phyloP scores from a whole-genome alignment of 1,140 invertebrate species.

The Cyrtorhinus lividipennis region DNA sequence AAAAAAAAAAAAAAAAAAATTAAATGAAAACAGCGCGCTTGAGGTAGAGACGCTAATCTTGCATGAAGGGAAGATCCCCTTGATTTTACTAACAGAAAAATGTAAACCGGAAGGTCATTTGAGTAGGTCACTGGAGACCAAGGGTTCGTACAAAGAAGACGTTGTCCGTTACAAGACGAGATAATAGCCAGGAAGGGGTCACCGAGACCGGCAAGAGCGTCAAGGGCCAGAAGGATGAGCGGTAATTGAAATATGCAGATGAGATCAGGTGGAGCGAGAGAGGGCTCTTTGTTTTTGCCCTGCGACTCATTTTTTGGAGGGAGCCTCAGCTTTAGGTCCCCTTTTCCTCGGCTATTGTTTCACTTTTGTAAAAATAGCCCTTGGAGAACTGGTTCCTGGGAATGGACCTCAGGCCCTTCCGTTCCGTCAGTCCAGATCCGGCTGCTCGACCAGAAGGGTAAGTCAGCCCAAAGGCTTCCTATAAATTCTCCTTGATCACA shows the following conservation, averaged over 20 bases:
- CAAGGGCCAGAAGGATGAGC: neutral
- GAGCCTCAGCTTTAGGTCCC: neutral
- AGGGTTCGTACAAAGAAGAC: neutral
- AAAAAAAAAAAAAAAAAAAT: too few relatives aligned
- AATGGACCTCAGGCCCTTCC: neutral
- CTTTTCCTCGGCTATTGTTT: neutral
- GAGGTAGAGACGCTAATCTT: too few relatives aligned
- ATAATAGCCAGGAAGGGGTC: slow-evolving; percentile 1
- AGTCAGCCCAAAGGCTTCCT: too few relatives aligned
- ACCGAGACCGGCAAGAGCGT: neutral
- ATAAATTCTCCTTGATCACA: too few relatives aligned
- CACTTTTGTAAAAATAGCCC: slow-evolving; percentile 5
- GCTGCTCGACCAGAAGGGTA: neutral
- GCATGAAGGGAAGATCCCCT: too few relatives aligned
- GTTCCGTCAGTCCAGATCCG: neutral
- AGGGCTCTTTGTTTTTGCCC: neutral
- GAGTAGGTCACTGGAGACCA: neutral
- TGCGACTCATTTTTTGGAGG: neutral
- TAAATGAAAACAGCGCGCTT: too few relatives aligned
- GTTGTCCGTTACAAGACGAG: neutral
- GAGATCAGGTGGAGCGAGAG: neutral
- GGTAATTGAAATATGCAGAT: slow-evolving; percentile 5
- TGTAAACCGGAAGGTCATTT: too few relatives aligned
- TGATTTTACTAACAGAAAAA: too few relatives aligned
- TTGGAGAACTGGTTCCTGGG: slow-evolving; percentile 1